phyloP scores from a whole-genome alignment of 2,113 vertebrate genomes.

The Sylvilagus bachmani region DNA sequence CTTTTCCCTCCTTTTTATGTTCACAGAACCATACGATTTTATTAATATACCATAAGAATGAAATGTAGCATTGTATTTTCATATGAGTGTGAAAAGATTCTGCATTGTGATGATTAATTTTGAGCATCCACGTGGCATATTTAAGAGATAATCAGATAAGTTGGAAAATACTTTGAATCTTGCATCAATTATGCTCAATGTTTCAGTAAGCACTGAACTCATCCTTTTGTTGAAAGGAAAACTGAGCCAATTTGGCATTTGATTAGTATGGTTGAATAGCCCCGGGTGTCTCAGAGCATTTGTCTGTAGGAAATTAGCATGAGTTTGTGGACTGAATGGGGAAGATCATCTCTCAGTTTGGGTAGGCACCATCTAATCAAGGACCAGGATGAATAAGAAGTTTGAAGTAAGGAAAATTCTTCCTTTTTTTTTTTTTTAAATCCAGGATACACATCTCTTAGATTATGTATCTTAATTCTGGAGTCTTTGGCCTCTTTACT shows the following conservation, averaged over 20 bases:
- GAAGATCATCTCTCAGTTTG: no score
- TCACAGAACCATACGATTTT: background rate
- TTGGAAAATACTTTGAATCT: background rate
- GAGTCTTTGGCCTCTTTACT: background rate
- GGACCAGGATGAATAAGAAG: no score
- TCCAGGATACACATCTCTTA: background rate
- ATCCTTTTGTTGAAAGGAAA: background rate
- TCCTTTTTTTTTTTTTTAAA: background rate
- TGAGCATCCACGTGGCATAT: background rate
- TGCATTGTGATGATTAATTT: background rate
- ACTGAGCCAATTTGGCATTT: background rate
- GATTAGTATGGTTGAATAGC: background rate
- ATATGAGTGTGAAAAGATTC: background rate
- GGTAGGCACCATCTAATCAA: fast-evolving
- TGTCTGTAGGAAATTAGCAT: background rate
- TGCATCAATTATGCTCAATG: background rate
- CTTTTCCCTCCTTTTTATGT: background rate
- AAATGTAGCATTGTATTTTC: background rate
- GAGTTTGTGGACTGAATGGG: background rate
- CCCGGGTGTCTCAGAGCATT: background rate
- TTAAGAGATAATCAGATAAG: background rate
- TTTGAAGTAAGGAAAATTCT: no score
- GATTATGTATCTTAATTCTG: no score
- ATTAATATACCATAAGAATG: no score
- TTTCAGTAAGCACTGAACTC: no score